Percentiles rank a stretch among this genome's conserved stretches.
These are phyloP conservation scores for Scaptomyza pallida DNA, from an alignment of 1,140 invertebrate species.

Conservation along the genomic window DNA sequence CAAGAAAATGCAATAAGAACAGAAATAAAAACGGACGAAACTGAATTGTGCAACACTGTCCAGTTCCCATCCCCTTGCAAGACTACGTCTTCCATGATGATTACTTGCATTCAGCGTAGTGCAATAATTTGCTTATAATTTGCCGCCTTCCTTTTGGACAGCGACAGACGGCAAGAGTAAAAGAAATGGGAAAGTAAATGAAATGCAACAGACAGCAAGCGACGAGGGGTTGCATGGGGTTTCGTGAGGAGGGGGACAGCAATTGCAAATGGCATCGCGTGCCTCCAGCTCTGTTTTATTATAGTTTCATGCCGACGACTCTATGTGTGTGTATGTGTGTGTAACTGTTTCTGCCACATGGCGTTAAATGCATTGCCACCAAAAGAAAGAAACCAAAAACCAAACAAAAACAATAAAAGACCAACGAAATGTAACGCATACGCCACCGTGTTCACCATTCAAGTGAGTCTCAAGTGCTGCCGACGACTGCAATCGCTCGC, in stretches of 20 bases:
- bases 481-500: slow-evolving; percentile 36
- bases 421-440: slow-evolving; percentile 51
- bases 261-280: slow-evolving; percentile 40
- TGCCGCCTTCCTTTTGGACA: slow-evolving; percentile 27
- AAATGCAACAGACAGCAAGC: slow-evolving; percentile 71
- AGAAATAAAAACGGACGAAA: slow-evolving; percentile 49
- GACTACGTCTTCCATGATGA: slow-evolving; percentile 52
- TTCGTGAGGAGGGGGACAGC: slow-evolving; percentile 9
- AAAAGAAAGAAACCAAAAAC: slow-evolving; percentile 3
- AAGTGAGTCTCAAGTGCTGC: slow-evolving; percentile 75
- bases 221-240: slow-evolving; percentile 17
- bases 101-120: slow-evolving; percentile 69
- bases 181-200: slow-evolving; percentile 76
- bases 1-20: slow-evolving; percentile 78
- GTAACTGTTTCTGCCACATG: slow-evolving; percentile 50
- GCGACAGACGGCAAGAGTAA: slow-evolving; percentile 46
- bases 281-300: slow-evolving; percentile 26
- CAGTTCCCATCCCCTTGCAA: slow-evolving; percentile 4
- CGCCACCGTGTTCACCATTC: slow-evolving; percentile 34
- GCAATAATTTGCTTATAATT: slow-evolving; percentile 81
- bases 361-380: slow-evolving; percentile 56
- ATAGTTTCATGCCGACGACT: slow-evolving; percentile 37
- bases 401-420: slow-evolving; percentile 49
- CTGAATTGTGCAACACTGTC: slow-evolving; percentile 18
- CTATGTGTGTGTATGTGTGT: slow-evolving; percentile 19